These are phyloP conservation scores for Helobdella robusta DNA, from an alignment of 2,888 invertebrate species.

Conservation along the genomic window DNA sequence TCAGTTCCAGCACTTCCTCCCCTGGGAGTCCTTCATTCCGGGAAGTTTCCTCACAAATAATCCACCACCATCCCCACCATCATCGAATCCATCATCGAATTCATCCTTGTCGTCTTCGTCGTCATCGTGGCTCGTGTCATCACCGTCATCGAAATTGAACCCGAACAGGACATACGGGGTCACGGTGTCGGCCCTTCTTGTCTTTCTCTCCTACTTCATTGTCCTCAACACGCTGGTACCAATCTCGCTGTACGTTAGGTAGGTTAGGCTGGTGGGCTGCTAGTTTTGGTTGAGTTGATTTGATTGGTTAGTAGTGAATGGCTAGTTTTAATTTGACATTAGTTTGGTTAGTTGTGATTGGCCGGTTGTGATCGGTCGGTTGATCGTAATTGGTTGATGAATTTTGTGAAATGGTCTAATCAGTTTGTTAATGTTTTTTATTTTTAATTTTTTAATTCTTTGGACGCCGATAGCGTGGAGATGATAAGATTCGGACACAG, in stretches of 20 bases:
- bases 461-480: conserved; percentile 56
- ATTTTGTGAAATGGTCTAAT: too few relatives aligned
- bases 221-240: conserved; percentile 64
- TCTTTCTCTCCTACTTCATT: conserved; percentile 98
- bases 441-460: neutral
- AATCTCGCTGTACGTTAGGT: conserved; percentile 37
- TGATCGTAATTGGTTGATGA: neutral
- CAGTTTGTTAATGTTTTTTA: too few relatives aligned
- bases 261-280: neutral
- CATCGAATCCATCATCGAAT: too few relatives aligned
- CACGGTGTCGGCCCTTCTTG: conserved; percentile 80
- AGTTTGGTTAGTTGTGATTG: neutral
- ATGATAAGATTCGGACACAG: conserved; percentile 95
- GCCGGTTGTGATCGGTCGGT: neutral
- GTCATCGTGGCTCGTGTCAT: too few relatives aligned
- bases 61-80: neutral
- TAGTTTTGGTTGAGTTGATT: neutral
- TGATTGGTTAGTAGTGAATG: too few relatives aligned
- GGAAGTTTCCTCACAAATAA: conserved; percentile 39
- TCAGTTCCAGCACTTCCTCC: conserved; percentile 59
- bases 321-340: neutral
- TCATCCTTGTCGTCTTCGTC: too few relatives aligned
- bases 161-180: conserved; percentile 39
- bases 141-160: conserved; percentile 10
- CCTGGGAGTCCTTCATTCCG: conserved; percentile 87